A percentile compares a stretch with the other conserved stretches of the same genome.
These are phyloP conservation scores for Potamarius usumacintae DNA, from an alignment of 2,113 vertebrate genomes.

Conservation along the genomic window DNA sequence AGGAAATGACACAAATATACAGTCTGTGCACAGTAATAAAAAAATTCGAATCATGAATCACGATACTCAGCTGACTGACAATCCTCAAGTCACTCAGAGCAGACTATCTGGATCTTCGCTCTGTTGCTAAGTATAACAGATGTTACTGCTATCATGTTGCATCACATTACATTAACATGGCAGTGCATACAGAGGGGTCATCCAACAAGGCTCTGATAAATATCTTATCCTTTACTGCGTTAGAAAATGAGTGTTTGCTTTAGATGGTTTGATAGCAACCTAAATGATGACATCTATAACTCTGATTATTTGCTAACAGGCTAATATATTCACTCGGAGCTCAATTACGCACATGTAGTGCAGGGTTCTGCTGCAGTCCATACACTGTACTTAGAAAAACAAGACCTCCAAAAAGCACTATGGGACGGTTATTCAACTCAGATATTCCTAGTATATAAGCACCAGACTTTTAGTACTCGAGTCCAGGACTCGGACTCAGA, in stretches of 20 bases:
- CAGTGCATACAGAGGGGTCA: slow-evolving; percentile 34
- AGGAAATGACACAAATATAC: slow-evolving; percentile 22
- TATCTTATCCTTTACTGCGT: slow-evolving; percentile 10
- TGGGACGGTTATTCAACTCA: not conserved
- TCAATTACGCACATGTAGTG: not conserved
- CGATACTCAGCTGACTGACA: not conserved
- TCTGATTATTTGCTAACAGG: not conserved
- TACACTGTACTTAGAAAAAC: not conserved
- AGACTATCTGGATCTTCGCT: slow-evolving; percentile 7
- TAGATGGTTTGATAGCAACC: not conserved
- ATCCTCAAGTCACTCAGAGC: not conserved
- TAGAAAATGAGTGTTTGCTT: not conserved
- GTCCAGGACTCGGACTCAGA: no score
- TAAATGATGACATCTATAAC: not conserved
- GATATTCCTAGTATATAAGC: not conserved
- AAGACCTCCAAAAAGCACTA: not conserved
- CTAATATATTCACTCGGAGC: no score
- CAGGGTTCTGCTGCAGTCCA: not conserved
- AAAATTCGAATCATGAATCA: not conserved
- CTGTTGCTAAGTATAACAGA: slow-evolving; percentile 40
- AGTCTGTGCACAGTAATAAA: not conserved
- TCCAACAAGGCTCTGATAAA: slow-evolving; percentile 22
- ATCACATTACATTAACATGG: slow-evolving; percentile 44
- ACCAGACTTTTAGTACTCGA: no score
- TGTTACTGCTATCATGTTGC: slow-evolving; percentile 42